Evolutionary conservation across 2,113 vertebrate genomes (phyloP), one percentile per base, ranked within the genome.

Genomic region (Acinonyx jubatus): DNA sequence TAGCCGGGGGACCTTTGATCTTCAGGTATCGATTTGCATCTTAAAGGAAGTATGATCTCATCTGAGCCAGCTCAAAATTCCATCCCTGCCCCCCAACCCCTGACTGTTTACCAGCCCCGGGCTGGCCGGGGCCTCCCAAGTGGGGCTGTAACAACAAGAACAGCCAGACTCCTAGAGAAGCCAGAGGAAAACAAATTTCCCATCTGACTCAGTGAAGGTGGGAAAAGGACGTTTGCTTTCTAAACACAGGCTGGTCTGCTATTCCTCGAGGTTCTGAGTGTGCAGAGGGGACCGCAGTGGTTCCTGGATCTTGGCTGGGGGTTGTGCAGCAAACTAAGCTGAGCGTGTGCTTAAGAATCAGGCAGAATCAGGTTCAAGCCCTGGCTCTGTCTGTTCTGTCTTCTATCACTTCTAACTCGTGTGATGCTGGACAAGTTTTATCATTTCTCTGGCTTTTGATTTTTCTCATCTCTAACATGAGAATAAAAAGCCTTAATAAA

Each of bases 31-130:
- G 97, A 99, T 99, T 99, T 99, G 99, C 99, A 99, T 99, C 98
- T 99, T 98, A 99, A 99, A 99, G 98, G 98, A 99, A 98, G 98
- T 98, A 98, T 99, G 98, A 99, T 96, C 98, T 99, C 98, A 98
- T 99, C 98, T 98, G 98, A 98, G 95, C 97, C 98, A 98, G 98
- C 98, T 99, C 98, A 98, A 98, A 98, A 98, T 99, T 98, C 98
- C 98, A 98, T 94, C 97, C 98, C 98, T 98, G 98, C 98, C 98
- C 97, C 97, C 98, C 98, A 98, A 93, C 95, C 98, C 97, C 97
- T 95, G 91, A 97, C 98, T 98, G 98, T 98, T 99, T 99, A 98
- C 98, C 97, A 97, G 98, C 97, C 97, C 90, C 69, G 52, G 98
- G 98, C 98, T 98, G 98, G 97, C 96, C 98, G 92, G 97, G 98